A percentile compares a stretch with the other conserved stretches of the same genome.
phyloP scores from a whole-genome alignment of 2,888 invertebrate species.

The Cylloceria caligata region DNA sequence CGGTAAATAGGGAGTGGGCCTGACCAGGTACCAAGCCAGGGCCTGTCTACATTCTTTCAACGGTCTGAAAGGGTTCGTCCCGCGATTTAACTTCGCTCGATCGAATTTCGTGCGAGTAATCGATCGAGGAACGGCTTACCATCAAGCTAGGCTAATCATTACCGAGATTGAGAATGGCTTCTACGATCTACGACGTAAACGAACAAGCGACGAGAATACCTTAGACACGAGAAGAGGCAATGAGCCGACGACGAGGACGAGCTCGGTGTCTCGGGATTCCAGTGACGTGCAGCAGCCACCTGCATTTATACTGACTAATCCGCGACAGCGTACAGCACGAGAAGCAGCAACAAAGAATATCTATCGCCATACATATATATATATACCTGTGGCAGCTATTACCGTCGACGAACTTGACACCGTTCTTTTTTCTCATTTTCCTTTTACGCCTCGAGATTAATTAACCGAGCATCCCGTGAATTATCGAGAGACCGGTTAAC shows the following conservation, averaged over 20 bases:
- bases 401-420: conserved; percentile 76
- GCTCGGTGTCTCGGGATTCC: background rate
- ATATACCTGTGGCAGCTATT: background rate
- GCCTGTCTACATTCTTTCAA: too few species aligned
- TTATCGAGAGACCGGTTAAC: conserved; percentile 70
- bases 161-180: too few species aligned
- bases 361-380: conserved; percentile 12
- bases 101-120: too few species aligned
- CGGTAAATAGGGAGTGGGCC: too few species aligned
- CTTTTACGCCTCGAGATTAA: conserved; percentile 76
- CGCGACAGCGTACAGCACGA: background rate
- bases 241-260: conserved; percentile 5
- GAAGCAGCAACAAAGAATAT: background rate
- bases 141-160: too few species aligned
- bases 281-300: conserved; percentile 40
- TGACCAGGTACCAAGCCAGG: too few species aligned
- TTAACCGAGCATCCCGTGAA: conserved; percentile 62
- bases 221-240: background rate
- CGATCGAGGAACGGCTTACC: too few species aligned
- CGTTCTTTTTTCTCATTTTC: conserved; percentile 74
- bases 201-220: background rate
- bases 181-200: background rate
- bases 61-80: too few species aligned
- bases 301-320: conserved; percentile 18
- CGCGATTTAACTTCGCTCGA: too few species aligned